These are phyloP conservation scores for Didymodactylos carnosus DNA, from an alignment of 2,888 invertebrate species.

Conservation along the genomic window DNA sequence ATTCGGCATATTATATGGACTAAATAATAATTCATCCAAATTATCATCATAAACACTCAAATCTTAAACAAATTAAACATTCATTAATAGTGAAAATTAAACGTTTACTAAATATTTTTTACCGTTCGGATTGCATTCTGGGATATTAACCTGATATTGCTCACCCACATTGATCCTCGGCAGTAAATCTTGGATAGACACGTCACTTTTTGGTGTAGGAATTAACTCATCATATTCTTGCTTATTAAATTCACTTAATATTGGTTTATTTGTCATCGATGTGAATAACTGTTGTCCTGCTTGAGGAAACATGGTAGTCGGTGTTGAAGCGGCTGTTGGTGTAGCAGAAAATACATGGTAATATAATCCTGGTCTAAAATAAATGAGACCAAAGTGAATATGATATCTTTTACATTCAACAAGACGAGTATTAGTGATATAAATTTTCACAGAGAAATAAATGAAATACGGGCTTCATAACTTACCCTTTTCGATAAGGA, in stretches of 20 bases:
- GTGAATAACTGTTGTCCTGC: too few relatives aligned
- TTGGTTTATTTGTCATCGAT: background rate
- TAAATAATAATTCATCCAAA: background rate
- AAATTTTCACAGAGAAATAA: too few relatives aligned
- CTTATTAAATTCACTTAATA: too few relatives aligned
- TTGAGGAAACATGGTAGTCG: too few relatives aligned
- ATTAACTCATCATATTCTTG: too few relatives aligned
- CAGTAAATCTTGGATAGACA: background rate
- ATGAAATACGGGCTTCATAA: too few relatives aligned
- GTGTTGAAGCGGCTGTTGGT: background rate
- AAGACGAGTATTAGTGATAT: too few relatives aligned
- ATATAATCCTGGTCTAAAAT: background rate
- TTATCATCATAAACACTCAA: background rate
- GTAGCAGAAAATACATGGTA: background rate
- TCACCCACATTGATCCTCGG: slow-evolving; percentile 7
- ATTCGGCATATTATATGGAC: background rate
- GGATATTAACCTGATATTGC: slow-evolving; percentile 9
- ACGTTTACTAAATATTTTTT: too few relatives aligned
- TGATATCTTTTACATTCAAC: too few relatives aligned
- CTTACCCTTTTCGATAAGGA: slow-evolving; percentile 71
- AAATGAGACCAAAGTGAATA: too few relatives aligned
- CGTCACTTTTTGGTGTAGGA: background rate
- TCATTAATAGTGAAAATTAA: too few relatives aligned
- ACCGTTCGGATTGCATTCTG: too few relatives aligned
- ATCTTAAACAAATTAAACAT: background rate